A percentile compares a stretch with the other conserved stretches of the same genome.
These are phyloP conservation scores for Elgaria multicarinata DNA, from an alignment of 2,113 vertebrate species.

Conservation along the genomic window DNA sequence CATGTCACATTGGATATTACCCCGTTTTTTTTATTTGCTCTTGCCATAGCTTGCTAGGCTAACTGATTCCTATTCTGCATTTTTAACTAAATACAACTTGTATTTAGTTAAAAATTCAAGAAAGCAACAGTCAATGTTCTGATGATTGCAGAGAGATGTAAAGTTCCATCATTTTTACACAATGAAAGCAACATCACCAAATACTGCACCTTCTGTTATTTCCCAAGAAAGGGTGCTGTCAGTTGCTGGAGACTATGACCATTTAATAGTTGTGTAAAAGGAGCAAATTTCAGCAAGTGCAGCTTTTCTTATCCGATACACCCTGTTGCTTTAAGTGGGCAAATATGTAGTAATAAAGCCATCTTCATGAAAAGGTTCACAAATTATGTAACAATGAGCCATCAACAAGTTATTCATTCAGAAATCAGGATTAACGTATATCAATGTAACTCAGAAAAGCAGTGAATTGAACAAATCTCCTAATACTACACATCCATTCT, in stretches of 20 bases:
- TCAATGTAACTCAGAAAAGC: constrained; percentile 60
- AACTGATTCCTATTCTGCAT: too few species aligned
- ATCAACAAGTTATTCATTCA: constrained; percentile 52
- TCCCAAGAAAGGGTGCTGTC: neutral
- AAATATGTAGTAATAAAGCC: constrained; percentile 20
- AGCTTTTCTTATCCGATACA: neutral
- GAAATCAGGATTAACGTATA: constrained; percentile 74
- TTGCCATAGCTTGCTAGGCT: too few species aligned
- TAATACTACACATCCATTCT: constrained; percentile 63
- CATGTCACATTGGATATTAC: too few species aligned
- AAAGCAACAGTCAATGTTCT: too few species aligned
- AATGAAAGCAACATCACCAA: neutral
- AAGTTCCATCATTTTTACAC: too few species aligned
- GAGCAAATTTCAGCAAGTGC: neutral
- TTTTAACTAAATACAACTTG: too few species aligned
- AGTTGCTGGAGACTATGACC: neutral
- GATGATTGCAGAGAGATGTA: too few species aligned
- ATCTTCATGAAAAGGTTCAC: constrained; percentile 49
- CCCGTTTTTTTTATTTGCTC: too few species aligned
- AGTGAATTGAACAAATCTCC: constrained; percentile 50
- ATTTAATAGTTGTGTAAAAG: neutral
- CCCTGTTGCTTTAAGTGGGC: constrained; percentile 19
- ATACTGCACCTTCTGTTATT: neutral
- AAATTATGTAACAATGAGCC: constrained; percentile 58
- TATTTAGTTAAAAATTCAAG: too few species aligned